These are phyloP conservation scores for Gallinago jamesoni DNA, from an alignment of 2,113 vertebrate species.

Conservation along the genomic window DNA sequence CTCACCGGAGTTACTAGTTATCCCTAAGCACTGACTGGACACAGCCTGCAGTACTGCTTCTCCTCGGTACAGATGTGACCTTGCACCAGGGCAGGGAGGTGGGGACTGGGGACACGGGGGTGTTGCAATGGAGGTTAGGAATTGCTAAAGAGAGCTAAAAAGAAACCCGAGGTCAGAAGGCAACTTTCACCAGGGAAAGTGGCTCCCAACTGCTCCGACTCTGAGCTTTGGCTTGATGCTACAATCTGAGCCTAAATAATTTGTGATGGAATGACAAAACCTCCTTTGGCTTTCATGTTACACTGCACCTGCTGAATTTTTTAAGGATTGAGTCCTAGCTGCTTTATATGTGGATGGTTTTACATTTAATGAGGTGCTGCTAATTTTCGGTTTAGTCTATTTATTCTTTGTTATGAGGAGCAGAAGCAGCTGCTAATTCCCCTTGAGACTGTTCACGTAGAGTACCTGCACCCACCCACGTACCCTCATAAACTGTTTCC, in stretches of 20 bases:
- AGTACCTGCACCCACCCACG: slow-evolving; percentile 32
- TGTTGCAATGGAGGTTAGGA: background rate
- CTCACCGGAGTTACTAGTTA: background rate
- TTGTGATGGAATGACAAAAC: slow-evolving; percentile 54
- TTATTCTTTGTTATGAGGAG: slow-evolving; percentile 23
- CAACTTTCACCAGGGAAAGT: background rate
- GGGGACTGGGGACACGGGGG: accelerated
- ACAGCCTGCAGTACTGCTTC: too few relatives aligned
- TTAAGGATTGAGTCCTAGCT: slow-evolving; percentile 9
- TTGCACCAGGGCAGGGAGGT: background rate
- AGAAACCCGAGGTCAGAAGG: background rate
- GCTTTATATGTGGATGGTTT: slow-evolving; percentile 43
- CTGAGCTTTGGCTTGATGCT: background rate
- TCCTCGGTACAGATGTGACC: background rate
- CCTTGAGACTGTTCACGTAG: background rate
- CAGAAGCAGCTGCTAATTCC: slow-evolving; percentile 52
- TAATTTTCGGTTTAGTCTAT: slow-evolving; percentile 60
- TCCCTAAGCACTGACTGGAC: background rate
- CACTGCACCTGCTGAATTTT: slow-evolving; percentile 51
- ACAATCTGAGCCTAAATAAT: slow-evolving; percentile 32
- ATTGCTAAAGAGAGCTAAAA: background rate
- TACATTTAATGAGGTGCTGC: slow-evolving; percentile 56
- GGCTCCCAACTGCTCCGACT: background rate
- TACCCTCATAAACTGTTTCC: slow-evolving; percentile 49
- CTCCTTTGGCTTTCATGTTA: slow-evolving; percentile 34